Evolutionary conservation across 2,888 invertebrate genomes (phyloP), one percentile per base, ranked within the genome.

Genomic region (Catocala nupta): DNA sequence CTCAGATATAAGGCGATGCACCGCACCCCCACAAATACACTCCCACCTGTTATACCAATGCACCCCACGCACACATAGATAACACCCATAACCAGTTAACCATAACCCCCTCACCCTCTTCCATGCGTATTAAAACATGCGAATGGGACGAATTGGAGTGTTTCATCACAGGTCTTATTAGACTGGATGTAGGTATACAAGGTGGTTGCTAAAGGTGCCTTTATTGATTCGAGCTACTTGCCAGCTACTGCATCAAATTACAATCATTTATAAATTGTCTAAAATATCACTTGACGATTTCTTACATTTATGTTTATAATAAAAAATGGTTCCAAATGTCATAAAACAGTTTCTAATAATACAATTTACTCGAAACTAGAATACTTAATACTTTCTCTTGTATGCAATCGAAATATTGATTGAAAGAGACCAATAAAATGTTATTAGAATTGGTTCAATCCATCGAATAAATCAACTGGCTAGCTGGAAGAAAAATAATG

Each of bases 31-130:
- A 87, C 85, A 84, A 81, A 82, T 71, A 71, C 63, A 79, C 63
- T 72, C 65, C 72, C 75, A 87, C 85, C 86, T 86, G 82, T 83
- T 74, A 70, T 73, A 81, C 75, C 64, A 73, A 71, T 78, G 80
- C 81, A 80, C 79, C 81, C 81, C 57, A 83, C 84, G 66, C 87
- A 85, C 83, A 88, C 84, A 83, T 68, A 59, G 49, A 72, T 59
- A 63, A 51, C n/a, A 45, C 9, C 55, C 44, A 47, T 54, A 68
- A 73, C 85, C 84, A 85, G 50, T 60, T 65, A 68, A 80, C n/a
- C 10, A 57, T 65, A 85, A 81, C 50, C 84, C 70, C 2, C 81
- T 75, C 53, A 67, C 54, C 71, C 65, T 78, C 71, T 53, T 56
- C 59, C 43, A 16, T 34, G 59, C 48, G 64, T 58, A 47, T 59